Conservation (phyloP, 2,888 invertebrate genomes). For the Platerodrilus igneus region DNA sequence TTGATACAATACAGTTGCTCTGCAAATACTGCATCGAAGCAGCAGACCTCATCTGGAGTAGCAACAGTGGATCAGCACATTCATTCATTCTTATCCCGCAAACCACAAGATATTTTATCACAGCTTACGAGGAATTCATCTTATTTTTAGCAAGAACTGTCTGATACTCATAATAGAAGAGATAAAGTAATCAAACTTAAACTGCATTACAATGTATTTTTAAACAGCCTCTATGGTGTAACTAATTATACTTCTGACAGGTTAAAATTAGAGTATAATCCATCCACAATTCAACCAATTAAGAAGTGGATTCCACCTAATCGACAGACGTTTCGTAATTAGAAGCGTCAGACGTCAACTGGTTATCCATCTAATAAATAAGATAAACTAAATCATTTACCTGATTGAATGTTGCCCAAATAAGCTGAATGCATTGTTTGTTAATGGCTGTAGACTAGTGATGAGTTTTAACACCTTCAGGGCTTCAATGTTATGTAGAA, state of each 20-base stretch:
- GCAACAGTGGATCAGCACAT: too few species aligned
- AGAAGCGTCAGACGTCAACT: constrained; percentile 28
- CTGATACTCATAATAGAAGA: neutral
- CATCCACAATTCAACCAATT: constrained; percentile 30
- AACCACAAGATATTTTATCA: constrained; percentile 13
- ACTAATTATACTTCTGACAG: constrained; percentile 18
- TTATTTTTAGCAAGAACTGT: constrained; percentile 13
- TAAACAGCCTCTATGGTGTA: too few species aligned
- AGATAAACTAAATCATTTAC: constrained; percentile 30
- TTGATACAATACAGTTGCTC: too few species aligned
- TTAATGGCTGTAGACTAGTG: constrained; percentile 34
- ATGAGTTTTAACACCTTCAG: constrained; percentile 34
- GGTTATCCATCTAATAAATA: constrained; percentile 29
- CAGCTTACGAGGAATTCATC: constrained; percentile 8
- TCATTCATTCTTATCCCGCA: neutral
- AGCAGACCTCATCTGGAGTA: too few species aligned
- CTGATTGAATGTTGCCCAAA: constrained; percentile 31
- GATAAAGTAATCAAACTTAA: too few species aligned
- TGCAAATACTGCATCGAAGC: too few species aligned
- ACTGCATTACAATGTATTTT: too few species aligned
- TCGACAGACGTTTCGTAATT: constrained; percentile 36
- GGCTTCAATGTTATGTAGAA: constrained; percentile 32
- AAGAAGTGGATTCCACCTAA: constrained; percentile 33
- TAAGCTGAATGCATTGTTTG: constrained; percentile 29
- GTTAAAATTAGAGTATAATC: constrained; percentile 16